These are phyloP conservation scores for Callosobruchus maculatus DNA, from an alignment of 2,888 invertebrate species.

Conservation along the genomic window DNA sequence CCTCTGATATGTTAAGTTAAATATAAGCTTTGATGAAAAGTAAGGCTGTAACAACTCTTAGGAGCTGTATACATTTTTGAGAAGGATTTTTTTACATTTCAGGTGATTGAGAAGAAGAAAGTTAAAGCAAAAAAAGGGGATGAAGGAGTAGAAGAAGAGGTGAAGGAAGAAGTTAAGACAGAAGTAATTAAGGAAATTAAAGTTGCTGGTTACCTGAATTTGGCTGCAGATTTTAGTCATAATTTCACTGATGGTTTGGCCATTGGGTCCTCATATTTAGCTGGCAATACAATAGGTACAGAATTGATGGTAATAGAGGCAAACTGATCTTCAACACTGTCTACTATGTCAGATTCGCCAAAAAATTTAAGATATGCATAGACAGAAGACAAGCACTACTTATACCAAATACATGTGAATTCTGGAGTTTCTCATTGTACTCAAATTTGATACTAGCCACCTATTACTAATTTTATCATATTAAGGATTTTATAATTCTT, in stretches of 20 bases:
- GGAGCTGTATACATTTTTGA: neutral
- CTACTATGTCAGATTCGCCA: too few species aligned
- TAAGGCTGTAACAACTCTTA: too few species aligned
- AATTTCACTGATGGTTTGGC: conserved; percentile 99
- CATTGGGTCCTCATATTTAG: conserved; percentile 95
- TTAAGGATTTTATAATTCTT: too few species aligned
- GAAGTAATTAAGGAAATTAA: conserved; percentile 61
- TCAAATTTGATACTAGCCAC: neutral
- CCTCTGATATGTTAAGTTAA: too few species aligned
- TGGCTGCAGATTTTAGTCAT: conserved; percentile 97
- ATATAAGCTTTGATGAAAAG: too few species aligned
- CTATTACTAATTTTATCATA: too few species aligned
- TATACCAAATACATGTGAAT: too few species aligned
- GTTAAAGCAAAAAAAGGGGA: conserved; percentile 1
- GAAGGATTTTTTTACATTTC: neutral
- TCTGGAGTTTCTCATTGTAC: too few species aligned
- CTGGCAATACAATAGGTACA: conserved; percentile 76
- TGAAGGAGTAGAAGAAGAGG: conserved; percentile 10
- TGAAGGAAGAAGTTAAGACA: conserved; percentile 46
- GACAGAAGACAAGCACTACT: too few species aligned
- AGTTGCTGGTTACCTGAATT: conserved; percentile 90
- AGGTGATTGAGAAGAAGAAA: conserved; percentile 1
- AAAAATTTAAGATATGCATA: too few species aligned
- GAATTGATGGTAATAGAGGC: neutral
- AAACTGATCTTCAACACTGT: neutral